Percentiles rank a stretch among this genome's conserved stretches.
Conservation (phyloP, 2,888 invertebrate genomes). For the Agrilus mali region DNA sequence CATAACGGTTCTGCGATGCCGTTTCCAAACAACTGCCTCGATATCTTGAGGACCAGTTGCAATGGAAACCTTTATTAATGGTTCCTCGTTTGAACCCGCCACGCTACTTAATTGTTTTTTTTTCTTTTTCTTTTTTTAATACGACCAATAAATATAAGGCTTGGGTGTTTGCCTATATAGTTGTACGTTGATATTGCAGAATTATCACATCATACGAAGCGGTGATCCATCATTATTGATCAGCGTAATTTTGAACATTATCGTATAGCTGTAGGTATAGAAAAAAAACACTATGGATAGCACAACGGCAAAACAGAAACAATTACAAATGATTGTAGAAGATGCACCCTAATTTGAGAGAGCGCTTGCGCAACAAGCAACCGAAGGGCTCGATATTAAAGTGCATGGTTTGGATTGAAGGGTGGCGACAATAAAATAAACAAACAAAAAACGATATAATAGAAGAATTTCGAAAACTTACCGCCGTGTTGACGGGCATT, state of each 20-base stretch:
- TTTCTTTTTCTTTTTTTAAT: not conserved
- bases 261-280: no score
- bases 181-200: not conserved
- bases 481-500: conserved; percentile 38
- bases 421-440: no score
- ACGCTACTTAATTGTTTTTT: not conserved
- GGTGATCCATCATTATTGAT: no score
- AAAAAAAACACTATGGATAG: no score
- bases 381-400: no score
- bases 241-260: no score
- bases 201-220: no score
- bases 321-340: not conserved
- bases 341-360: not conserved
- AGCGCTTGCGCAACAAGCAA: not conserved
- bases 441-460: not conserved
- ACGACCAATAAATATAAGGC: conserved; percentile 1
- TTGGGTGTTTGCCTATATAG: not conserved
- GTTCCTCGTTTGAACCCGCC: conserved; percentile 30
- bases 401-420: not conserved
- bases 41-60: conserved; percentile 35
- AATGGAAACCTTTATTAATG: conserved; percentile 35
- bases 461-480: conserved; percentile 7
- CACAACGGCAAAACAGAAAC: not conserved
- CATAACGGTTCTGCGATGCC: conserved; percentile 46
- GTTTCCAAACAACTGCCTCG: conserved; percentile 38